Evolutionary conservation across 2,888 invertebrate species (phyloP), one percentile per base, ranked within the genome.

Genomic region (Plebejus anna): DNA sequence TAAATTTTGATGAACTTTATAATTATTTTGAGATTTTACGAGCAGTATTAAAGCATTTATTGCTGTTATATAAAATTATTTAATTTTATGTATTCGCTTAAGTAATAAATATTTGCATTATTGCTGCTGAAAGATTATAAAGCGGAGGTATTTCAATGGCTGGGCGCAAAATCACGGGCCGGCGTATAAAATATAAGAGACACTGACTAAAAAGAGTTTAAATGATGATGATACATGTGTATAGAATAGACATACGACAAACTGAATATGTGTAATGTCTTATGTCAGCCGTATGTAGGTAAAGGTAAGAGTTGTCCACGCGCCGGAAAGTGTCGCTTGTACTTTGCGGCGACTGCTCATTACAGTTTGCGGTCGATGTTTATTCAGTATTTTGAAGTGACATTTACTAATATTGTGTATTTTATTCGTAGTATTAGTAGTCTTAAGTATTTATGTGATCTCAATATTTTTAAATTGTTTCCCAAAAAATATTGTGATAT

Each of bases 341-440:
- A 61, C 61, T 66, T 66, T 32, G 32, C 36, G 66, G 66, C 22
- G 66, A 32, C 32, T 66, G 28, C 61, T 66, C 66, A 11, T 13
- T 66, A 11, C 32, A 13, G 32, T 66, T 13, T 66, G 28, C 32
- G 28, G 32, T 66, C 4, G 36, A 66, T 66, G 66, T 61, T 22
- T 59, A n/a, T 61, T 22, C 66, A 66, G 66, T 66, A 66, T 66
- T 66, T 66, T 22, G 66, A 66, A 66, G 66, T 32, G 66, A 36
- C 32, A 16, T 66, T 66, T 5, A 66, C 66, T 61, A 22, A 4
- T 36, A 32, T 66, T 66, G 32, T 13, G n/a, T 75, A 70, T 73
- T 55, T 73, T 73, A 32, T 66, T 16, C 13, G 13, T 55, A 55
- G 73, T 73, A 72, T 72, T 72, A 72, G 72, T 72, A 72, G 51